These are phyloP conservation scores for Tragelaphus strepsiceros DNA, from an alignment of 2,113 vertebrate species.

Conservation along the genomic window DNA sequence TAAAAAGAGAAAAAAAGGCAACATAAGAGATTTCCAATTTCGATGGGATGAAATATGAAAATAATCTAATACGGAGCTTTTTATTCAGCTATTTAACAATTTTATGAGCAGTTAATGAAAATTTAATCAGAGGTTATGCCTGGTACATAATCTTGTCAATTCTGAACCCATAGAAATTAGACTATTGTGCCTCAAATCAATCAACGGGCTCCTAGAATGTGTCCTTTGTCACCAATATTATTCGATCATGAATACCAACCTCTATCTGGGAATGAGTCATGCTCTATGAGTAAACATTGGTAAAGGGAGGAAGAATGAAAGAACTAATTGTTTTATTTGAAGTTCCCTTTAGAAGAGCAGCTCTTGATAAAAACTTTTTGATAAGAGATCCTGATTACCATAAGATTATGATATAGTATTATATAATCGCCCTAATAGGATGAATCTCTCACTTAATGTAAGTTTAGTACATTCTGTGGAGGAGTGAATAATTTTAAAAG, in stretches of 20 bases:
- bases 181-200: neutral
- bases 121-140: neutral
- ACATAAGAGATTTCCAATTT: neutral
- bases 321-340: neutral
- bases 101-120: neutral
- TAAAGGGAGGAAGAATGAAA: neutral
- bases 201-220: neutral
- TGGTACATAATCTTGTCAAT: neutral
- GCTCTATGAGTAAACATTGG: neutral
- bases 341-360: neutral
- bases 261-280: neutral
- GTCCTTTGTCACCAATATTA: neutral
- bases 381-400: neutral
- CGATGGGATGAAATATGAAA: neutral
- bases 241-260: neutral
- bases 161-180: neutral
- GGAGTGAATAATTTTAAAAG: neutral
- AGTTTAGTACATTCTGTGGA: neutral
- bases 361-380: neutral
- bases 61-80: neutral
- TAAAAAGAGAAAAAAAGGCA: neutral
- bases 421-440: neutral
- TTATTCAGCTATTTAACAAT: neutral
- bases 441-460: neutral
- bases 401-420: neutral